These are phyloP conservation scores for Drosophila histrio DNA, from an alignment of 2,888 invertebrate genomes.

Conservation along the genomic window DNA sequence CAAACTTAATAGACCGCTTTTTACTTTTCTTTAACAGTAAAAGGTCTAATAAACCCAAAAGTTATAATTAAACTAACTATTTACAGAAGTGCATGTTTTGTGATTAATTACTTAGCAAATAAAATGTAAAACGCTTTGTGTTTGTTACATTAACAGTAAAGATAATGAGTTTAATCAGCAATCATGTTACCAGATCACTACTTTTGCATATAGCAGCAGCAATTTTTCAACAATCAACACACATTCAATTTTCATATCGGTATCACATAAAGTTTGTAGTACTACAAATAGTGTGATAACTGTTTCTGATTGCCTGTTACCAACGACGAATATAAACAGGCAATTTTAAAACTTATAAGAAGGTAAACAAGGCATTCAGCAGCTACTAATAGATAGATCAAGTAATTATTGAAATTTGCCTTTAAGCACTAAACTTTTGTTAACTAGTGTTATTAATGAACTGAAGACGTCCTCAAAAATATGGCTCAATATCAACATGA, in stretches of 20 bases:
- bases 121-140: not conserved
- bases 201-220: no score
- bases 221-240: not conserved
- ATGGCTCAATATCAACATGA: slow-evolving; percentile 6
- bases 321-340: not conserved
- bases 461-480: slow-evolving; percentile 5
- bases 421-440: not conserved
- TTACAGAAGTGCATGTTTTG: not conserved
- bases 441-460: not conserved
- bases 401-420: no score
- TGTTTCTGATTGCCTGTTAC: not conserved
- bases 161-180: not conserved
- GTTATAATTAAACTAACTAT: not conserved
- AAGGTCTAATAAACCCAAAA: no score
- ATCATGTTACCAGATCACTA: no score
- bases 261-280: not conserved
- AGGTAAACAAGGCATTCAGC: no score
- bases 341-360: not conserved
- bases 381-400: no score
- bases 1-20: no score
- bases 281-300: not conserved
- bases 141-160: not conserved
- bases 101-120: not conserved
- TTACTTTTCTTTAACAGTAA: no score
- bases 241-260: not conserved